These are phyloP conservation scores for Pogonomyrmex barbatus DNA, from an alignment of 1,140 invertebrate genomes.

Conservation along the genomic window DNA sequence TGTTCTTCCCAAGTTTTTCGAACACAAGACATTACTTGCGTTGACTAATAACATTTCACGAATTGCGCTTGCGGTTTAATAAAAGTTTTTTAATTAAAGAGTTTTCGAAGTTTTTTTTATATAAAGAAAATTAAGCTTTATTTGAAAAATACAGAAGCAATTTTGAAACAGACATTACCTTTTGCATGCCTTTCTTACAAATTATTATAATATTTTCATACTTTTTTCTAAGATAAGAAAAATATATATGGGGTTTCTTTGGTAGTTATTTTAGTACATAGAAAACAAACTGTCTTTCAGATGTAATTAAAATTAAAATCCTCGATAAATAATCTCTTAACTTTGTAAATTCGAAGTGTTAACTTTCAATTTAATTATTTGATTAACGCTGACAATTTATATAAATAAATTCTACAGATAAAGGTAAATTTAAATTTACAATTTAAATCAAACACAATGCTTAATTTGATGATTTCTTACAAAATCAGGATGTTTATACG, in stretches of 20 bases:
- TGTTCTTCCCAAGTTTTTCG: not conserved
- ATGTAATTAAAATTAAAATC: not conserved
- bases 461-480: not conserved
- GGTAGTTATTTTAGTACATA: not conserved
- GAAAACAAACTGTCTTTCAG: not conserved
- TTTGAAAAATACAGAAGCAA: not conserved
- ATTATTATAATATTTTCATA: not conserved
- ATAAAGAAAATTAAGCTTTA: not conserved
- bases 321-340: not conserved
- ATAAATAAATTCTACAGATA: not conserved
- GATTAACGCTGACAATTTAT: not conserved
- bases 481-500: not conserved
- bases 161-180: not conserved
- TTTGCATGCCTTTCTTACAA: not conserved
- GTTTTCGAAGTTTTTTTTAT: not conserved
- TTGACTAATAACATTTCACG: not conserved
- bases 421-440: not conserved
- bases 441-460: not conserved
- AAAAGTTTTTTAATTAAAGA: not conserved
- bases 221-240: not conserved
- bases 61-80: not conserved
- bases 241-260: not conserved
- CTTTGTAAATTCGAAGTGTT: not conserved
- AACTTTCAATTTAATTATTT: constrained; percentile 10
- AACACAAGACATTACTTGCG: not conserved